Evolutionary conservation across 1,140 invertebrate genomes (phyloP).

Genomic region (Eciton burchellii): DNA sequence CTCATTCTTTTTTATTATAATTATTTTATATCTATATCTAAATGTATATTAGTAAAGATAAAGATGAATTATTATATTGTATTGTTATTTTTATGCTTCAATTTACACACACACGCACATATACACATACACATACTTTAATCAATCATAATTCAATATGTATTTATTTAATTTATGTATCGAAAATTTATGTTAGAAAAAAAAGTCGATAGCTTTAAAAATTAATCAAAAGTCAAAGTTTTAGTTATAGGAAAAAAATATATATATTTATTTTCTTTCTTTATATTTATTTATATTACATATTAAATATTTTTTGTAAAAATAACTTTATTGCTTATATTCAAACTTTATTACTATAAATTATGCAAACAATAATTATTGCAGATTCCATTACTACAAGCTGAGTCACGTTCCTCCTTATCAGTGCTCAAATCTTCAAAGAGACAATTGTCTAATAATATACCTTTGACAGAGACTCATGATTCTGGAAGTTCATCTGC

Average conservation of each 20-base stretch:
- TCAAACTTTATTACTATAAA: background rate
- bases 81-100: slow-evolving; percentile 13
- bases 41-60: background rate
- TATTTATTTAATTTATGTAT: background rate
- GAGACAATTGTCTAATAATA: slow-evolving; percentile 82
- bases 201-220: background rate
- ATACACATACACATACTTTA: too few species aligned
- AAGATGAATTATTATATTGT: background rate
- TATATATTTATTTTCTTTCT: too few species aligned
- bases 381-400: slow-evolving; percentile 83
- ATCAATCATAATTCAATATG: slow-evolving; percentile 1
- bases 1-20: background rate
- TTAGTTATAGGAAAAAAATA: too few species aligned
- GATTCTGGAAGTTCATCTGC: slow-evolving; percentile 86
- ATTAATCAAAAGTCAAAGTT: background rate
- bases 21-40: background rate
- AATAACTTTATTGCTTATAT: background rate
- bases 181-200: background rate
- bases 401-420: slow-evolving; percentile 84
- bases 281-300: too few species aligned
- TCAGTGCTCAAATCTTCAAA: slow-evolving; percentile 85
- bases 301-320: too few species aligned
- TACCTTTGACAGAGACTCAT: slow-evolving; percentile 82
- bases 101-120: background rate
- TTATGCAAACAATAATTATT: slow-evolving; percentile 58